These are phyloP conservation scores for Laterallus jamaicensis DNA, from an alignment of 2,113 vertebrate genomes.

Conservation along the genomic window DNA sequence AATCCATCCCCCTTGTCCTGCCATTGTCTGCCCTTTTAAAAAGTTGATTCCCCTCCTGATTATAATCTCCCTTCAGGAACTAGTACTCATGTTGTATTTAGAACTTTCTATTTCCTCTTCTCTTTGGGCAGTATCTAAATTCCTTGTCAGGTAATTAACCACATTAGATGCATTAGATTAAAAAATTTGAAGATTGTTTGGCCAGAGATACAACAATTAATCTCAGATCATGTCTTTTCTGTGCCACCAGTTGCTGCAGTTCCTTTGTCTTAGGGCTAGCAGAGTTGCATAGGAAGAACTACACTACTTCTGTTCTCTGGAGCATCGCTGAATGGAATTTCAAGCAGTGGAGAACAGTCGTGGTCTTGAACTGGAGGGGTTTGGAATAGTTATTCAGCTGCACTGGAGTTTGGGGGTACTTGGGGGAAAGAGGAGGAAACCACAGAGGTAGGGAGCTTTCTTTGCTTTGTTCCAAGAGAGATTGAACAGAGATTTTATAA, in stretches of 20 bases:
- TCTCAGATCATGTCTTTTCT: neutral
- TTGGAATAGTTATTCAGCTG: neutral
- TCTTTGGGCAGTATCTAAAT: neutral
- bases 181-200: neutral
- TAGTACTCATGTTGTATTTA: neutral
- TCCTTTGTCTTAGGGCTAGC: neutral
- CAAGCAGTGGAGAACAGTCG: neutral
- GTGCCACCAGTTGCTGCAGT: neutral
- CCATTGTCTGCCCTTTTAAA: no score
- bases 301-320: neutral
- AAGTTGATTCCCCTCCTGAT: no score
- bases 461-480: neutral
- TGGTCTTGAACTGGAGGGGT: neutral
- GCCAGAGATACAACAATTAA: neutral
- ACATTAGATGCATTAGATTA: constrained; percentile 9
- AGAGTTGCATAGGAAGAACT: neutral
- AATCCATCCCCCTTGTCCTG: no score
- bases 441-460: neutral
- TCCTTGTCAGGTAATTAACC: constrained; percentile 36
- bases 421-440: neutral
- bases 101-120: neutral
- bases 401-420: neutral
- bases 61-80: no score
- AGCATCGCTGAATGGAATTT: neutral
- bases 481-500: neutral